Percentiles rank a stretch among this genome's conserved stretches.
Conservation (phyloP, 2,113 vertebrate species). For the Dolichotis patagonum region DNA sequence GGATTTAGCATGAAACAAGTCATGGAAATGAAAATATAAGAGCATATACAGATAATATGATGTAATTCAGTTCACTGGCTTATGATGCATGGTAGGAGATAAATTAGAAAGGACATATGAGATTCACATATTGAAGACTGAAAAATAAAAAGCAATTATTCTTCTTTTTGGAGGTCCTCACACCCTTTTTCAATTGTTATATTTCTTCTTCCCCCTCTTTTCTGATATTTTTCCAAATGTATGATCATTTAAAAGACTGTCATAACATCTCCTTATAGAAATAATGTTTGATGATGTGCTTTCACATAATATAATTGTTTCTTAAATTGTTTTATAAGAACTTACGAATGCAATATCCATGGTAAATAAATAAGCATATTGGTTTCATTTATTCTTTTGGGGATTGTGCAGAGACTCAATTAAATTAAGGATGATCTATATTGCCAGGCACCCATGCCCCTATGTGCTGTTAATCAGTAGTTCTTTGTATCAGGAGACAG, state of each 20-base stretch:
- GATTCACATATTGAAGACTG: not conserved
- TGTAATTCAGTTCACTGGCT: not conserved
- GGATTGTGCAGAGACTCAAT: not conserved
- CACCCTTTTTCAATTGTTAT: not conserved
- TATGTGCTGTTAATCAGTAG: slow-evolving; percentile 64
- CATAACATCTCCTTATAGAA: not conserved
- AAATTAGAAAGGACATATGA: not conserved
- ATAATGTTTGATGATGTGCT: not conserved
- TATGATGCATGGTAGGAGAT: not conserved
- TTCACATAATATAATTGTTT: not conserved
- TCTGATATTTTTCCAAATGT: not conserved
- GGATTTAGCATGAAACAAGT: not conserved
- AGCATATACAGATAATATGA: not conserved
- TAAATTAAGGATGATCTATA: slow-evolving; percentile 70
- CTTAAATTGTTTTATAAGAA: not conserved
- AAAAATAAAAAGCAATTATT: not conserved
- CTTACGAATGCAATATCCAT: not conserved
- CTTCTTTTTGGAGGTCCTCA: not conserved
- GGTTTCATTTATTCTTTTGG: slow-evolving; percentile 5
- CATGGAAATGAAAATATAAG: not conserved
- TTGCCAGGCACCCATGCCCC: slow-evolving; percentile 42
- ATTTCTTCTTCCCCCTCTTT: not conserved
- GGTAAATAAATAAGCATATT: not conserved
- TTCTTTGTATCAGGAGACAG: slow-evolving; percentile 36
- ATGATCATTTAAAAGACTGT: not conserved